These are phyloP conservation scores for Ia io DNA, from an alignment of 2,113 vertebrate species.

Conservation along the genomic window DNA sequence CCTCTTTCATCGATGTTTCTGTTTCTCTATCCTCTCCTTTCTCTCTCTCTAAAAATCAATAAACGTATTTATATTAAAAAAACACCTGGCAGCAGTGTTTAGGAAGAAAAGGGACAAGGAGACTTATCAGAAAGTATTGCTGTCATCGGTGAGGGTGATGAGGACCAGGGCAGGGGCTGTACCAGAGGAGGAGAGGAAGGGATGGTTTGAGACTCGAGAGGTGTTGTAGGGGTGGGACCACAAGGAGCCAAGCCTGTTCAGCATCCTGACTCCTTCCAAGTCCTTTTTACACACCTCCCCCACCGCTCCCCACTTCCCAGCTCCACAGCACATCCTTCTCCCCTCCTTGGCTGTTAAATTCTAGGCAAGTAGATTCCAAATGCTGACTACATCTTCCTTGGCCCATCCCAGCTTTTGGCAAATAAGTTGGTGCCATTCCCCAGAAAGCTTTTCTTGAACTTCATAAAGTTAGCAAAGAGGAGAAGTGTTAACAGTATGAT, in stretches of 20 bases:
- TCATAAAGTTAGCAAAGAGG: conserved; percentile 76
- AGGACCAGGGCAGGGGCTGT: not conserved
- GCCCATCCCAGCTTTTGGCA: conserved; percentile 70
- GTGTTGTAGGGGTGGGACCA: not conserved
- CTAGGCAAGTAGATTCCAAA: conserved; percentile 64
- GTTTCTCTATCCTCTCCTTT: too few species aligned
- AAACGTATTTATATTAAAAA: too few species aligned
- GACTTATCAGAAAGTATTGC: not conserved
- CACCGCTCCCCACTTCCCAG: not conserved
- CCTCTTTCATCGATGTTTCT: too few species aligned
- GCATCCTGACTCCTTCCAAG: conserved; percentile 45
- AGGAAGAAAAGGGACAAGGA: not conserved
- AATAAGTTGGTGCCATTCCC: conserved; percentile 56
- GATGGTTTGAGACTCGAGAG: conserved; percentile 19
- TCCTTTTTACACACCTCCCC: conserved; percentile 32
- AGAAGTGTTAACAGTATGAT: conserved; percentile 76
- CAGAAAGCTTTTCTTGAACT: conserved; percentile 76
- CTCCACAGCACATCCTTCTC: conserved; percentile 32
- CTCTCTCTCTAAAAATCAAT: too few species aligned
- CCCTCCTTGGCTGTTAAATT: conserved; percentile 62
- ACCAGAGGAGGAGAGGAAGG: not conserved
- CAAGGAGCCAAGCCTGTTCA: conserved; percentile 2
- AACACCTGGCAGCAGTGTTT: not conserved
- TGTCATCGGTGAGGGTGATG: not conserved
- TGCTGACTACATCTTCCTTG: conserved; percentile 74